These are phyloP conservation scores for Macaca mulatta DNA, from an alignment of 2,113 vertebrate species.

Conservation along the genomic window DNA sequence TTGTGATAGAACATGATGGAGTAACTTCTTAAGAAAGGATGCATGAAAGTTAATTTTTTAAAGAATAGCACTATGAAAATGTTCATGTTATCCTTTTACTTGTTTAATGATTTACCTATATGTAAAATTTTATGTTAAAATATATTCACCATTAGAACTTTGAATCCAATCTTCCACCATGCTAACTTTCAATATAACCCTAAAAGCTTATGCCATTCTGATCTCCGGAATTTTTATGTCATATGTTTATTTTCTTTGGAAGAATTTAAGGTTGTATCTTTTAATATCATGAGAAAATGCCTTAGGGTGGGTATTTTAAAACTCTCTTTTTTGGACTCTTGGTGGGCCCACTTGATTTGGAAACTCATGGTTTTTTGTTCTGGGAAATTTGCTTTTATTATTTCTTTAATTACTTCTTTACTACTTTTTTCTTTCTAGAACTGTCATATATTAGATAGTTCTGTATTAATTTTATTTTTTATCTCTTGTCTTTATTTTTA, in stretches of 20 bases:
- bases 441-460: background rate
- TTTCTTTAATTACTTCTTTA: background rate
- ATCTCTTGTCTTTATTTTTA: background rate
- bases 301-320: background rate
- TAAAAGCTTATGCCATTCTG: background rate
- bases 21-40: background rate
- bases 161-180: background rate
- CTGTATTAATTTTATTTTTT: background rate
- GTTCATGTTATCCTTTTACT: background rate
- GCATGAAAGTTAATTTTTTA: background rate
- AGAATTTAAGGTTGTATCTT: background rate
- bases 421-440: background rate
- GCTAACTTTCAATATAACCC: background rate
- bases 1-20: background rate
- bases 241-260: background rate
- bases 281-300: background rate
- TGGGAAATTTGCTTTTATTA: background rate
- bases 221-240: background rate
- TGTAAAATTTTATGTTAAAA: background rate
- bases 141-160: background rate
- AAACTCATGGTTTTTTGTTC: background rate
- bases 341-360: background rate
- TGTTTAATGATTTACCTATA: background rate
- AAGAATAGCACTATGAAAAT: background rate
- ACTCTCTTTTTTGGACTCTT: background rate